Base-by-base conservation (phyloP, 1,140 invertebrate genomes). In the Drosophila nannoptera region DNA sequence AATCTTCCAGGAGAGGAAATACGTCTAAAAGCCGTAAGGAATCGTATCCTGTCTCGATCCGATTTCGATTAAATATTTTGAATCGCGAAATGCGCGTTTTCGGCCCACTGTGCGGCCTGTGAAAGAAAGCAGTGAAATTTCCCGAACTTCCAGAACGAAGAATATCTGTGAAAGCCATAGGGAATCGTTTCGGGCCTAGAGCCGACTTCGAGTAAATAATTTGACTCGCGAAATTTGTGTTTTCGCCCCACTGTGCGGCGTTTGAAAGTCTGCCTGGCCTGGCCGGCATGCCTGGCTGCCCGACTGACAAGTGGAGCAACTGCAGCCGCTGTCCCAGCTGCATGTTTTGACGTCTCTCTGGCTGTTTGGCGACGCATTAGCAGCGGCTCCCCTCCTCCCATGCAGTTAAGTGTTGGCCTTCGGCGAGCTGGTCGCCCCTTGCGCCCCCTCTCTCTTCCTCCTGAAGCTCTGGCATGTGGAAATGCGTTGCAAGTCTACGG, bases 191-290 rank as follows among this genome's bases (percentile, higher is more conserved):
- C 22, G 1, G 1, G 22, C 1, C 22, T 22, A 1, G 22, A 22
- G 22, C 22, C 1, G 22, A 22, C 22, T 22, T 22, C 22, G 22
- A 1, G 1, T 22, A 22, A 22, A 22, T 22, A 3, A 2, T 22
- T 22, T 22, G 22, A 3, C 22, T 22, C 22, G 22, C 22, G 22
- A 22, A 22, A 22, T 22, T 1, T 22, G 22, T 3, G 22, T 22
- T 31, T 35, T 22, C 7, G 40, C 0, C 0, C 14, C 73, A 80
- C 63, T 63, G 69, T 80, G 36, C 49, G 35, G 58, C 73, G 29
- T 62, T 77, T 77, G 66, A 71, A 82, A 74, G 78, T 74, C 65
- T 75, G 68, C n/a, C 22, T 35, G 76, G 52, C 60, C 72, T n/a
- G n/a, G n/a, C n/a, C n/a, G n/a, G n/a, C n/a, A n/a, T n/a, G 52